Evolutionary conservation across 1,140 invertebrate species (phyloP).

Genomic region (Drosophila arizonae): DNA sequence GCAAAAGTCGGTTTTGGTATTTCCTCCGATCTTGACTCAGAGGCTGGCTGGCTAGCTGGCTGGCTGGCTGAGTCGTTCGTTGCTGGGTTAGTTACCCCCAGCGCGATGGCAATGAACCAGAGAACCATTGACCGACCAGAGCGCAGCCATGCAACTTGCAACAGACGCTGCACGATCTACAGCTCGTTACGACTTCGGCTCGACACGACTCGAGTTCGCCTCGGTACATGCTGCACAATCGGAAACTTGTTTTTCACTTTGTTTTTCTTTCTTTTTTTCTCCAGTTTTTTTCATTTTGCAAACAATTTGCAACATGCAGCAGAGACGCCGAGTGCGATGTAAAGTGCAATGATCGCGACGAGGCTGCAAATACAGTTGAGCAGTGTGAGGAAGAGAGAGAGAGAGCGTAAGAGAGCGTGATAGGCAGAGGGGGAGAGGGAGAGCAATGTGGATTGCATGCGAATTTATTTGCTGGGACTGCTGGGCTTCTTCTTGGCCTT

Average conservation of each 20-base stretch:
- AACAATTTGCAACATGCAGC: slow-evolving; percentile 71
- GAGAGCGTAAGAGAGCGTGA: not conserved
- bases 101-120: slow-evolving; percentile 82
- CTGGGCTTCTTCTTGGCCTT: not conserved
- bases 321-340: slow-evolving; percentile 42
- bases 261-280: no score
- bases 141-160: slow-evolving; percentile 61
- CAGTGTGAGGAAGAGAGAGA: not conserved
- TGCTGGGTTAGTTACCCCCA: slow-evolving; percentile 82
- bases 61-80: slow-evolving; percentile 52
- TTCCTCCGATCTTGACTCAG: slow-evolving; percentile 39
- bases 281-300: slow-evolving; percentile 4
- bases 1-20: slow-evolving; percentile 52
- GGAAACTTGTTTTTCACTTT: slow-evolving; percentile 58
- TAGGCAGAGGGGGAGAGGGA: not conserved
- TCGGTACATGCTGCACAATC: slow-evolving; percentile 33
- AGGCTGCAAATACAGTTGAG: slow-evolving; percentile 52
- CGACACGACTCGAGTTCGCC: not conserved
- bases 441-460: not conserved
- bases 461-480: not conserved
- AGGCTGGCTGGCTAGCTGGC: slow-evolving; percentile 46
- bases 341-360: slow-evolving; percentile 76
- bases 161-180: slow-evolving; percentile 44
- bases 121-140: slow-evolving; percentile 82
- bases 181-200: slow-evolving; percentile 37